phyloP scores from a whole-genome alignment of 2,888 invertebrate genomes.

The Glomeris marginata region DNA sequence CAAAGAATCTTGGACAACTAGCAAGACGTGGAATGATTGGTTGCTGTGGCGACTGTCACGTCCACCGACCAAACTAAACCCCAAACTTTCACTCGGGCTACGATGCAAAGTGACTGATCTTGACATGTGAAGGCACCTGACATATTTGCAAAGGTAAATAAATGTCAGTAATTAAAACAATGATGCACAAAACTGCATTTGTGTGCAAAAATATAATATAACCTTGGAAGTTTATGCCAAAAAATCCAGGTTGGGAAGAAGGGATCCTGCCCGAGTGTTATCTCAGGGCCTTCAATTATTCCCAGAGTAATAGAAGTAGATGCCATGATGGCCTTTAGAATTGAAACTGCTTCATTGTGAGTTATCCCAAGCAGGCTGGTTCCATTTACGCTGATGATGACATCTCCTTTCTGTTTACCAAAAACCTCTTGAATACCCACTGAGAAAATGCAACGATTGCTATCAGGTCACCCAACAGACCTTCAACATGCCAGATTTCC shows the following conservation, averaged over 20 bases:
- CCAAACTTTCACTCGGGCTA: slow-evolving; percentile 30
- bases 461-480: too few species aligned
- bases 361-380: slow-evolving; percentile 30
- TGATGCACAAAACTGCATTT: too few species aligned
- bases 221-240: slow-evolving; percentile 35
- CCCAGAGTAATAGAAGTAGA: slow-evolving; percentile 28
- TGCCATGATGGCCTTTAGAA: slow-evolving; percentile 30
- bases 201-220: too few species aligned
- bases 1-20: slow-evolving; percentile 33
- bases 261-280: slow-evolving; percentile 27
- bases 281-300: slow-evolving; percentile 33
- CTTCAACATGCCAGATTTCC: slow-evolving; percentile 30
- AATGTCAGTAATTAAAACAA: too few species aligned
- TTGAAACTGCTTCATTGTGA: slow-evolving; percentile 33
- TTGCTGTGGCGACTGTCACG: slow-evolving; percentile 29
- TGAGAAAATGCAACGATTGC: neutral
- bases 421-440: neutral
- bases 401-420: slow-evolving; percentile 32
- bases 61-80: slow-evolving; percentile 36
- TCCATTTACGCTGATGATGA: slow-evolving; percentile 32
- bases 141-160: neutral
- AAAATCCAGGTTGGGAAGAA: slow-evolving; percentile 36
- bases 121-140: slow-evolving; percentile 28
- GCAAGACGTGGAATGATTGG: slow-evolving; percentile 34
- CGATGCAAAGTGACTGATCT: slow-evolving; percentile 30